A percentile compares a stretch with the other conserved stretches of the same genome.
phyloP scores from a whole-genome alignment of 1,140 invertebrate genomes.

The Drosophila simulans region DNA sequence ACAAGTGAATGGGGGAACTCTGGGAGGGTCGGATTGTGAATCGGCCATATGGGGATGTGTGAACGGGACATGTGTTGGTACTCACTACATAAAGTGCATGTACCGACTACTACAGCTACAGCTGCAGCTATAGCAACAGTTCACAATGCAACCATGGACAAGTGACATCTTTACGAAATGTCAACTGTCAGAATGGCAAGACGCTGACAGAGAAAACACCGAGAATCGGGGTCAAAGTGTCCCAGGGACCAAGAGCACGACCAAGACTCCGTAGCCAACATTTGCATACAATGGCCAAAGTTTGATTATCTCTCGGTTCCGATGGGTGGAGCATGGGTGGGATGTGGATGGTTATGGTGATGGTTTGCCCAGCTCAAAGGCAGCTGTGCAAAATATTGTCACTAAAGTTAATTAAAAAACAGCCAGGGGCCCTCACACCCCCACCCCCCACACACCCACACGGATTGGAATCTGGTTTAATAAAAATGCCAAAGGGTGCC shows the following conservation, averaged over 20 bases:
- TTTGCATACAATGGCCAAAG: slow-evolving; percentile 67
- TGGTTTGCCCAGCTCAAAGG: slow-evolving; percentile 23
- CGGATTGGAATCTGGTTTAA: slow-evolving; percentile 67
- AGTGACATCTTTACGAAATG: slow-evolving; percentile 65
- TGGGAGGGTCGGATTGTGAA: slow-evolving; percentile 1
- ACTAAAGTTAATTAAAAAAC: slow-evolving; percentile 84
- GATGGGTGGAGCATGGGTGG: background rate
- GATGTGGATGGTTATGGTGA: background rate
- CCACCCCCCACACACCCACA: slow-evolving; percentile 9
- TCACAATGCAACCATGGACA: slow-evolving; percentile 61
- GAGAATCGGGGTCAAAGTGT: slow-evolving; percentile 64
- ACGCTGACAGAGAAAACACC: slow-evolving; percentile 8
- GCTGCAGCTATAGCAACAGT: slow-evolving; percentile 15
- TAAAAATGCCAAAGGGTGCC: slow-evolving; percentile 65
- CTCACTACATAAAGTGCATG: background rate
- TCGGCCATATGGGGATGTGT: slow-evolving; percentile 9
- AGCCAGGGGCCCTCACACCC: slow-evolving; percentile 62
- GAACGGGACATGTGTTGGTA: slow-evolving; percentile 6
- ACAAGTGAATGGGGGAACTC: slow-evolving; percentile 67
- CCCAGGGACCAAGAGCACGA: slow-evolving; percentile 20
- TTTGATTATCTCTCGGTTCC: slow-evolving; percentile 67
- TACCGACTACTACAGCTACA: background rate
- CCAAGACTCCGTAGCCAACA: slow-evolving; percentile 47
- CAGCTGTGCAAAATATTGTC: slow-evolving; percentile 75
- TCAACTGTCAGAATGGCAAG: slow-evolving; percentile 61